Percentiles rank a stretch among this genome's conserved stretches.
Conservation (phyloP, 1,140 invertebrate species). For the Aphaenogaster ashmeadi region DNA sequence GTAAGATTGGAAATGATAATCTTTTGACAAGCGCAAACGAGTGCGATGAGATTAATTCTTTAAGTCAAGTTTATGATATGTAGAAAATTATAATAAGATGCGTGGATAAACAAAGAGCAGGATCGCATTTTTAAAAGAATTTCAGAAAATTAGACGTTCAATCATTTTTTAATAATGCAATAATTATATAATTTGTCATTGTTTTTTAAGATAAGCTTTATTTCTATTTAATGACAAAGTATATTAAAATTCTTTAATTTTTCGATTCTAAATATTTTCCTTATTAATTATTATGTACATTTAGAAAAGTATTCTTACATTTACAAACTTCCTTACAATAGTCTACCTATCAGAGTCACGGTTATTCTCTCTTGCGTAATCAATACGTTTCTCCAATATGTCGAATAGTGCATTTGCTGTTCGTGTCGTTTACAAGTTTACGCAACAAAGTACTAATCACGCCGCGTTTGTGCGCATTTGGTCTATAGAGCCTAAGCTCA, state of each 20-base stretch:
- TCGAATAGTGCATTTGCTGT: not conserved
- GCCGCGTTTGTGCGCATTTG: not conserved
- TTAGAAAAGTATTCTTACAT: not conserved
- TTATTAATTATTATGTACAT: not conserved
- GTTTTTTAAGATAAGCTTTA: not conserved
- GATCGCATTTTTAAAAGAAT: not conserved
- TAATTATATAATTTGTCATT: not conserved
- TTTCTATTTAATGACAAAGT: not conserved
- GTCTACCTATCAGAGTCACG: not conserved
- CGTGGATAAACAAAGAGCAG: not conserved
- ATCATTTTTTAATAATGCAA: not conserved
- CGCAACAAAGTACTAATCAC: conserved; percentile 29
- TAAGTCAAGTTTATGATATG: not conserved
- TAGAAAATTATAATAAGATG: not conserved
- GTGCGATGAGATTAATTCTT: not conserved
- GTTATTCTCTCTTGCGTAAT: not conserved
- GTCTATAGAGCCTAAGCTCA: not conserved
- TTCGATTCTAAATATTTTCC: not conserved
- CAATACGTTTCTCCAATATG: not conserved
- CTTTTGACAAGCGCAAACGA: not conserved
- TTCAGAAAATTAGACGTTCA: not conserved
- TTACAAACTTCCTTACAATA: not conserved
- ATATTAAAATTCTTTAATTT: not conserved
- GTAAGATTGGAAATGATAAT: not conserved
- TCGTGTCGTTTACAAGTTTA: not conserved